These are phyloP conservation scores for Cottoperca gobio DNA, from an alignment of 2,797 vertebrate genomes.

Conservation along the genomic window DNA sequence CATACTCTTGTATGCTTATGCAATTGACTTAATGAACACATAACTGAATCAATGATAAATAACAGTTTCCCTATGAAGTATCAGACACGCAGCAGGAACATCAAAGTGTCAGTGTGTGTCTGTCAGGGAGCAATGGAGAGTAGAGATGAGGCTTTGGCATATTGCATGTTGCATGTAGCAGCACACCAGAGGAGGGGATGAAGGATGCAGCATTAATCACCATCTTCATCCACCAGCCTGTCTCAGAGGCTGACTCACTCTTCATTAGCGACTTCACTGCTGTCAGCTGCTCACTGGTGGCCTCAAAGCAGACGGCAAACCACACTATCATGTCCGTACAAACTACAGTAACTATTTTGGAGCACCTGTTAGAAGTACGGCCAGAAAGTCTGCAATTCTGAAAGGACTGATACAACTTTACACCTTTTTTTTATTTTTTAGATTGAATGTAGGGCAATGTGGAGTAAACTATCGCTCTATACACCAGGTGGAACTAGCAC, in stretches of 20 bases:
- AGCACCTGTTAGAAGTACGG: conserved; percentile 4
- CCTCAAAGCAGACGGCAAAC: conserved; percentile 27
- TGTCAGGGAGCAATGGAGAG: conserved; percentile 42
- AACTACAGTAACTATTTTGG: conserved; percentile 10
- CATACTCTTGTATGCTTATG: not conserved
- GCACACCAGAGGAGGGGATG: conserved; percentile 52
- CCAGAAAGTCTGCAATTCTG: not conserved
- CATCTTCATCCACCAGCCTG: conserved; percentile 66
- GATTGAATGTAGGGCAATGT: not conserved
- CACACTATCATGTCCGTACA: conserved; percentile 19
- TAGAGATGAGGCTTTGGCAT: conserved; percentile 46
- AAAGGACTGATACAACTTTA: not conserved
- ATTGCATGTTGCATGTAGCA: conserved; percentile 60
- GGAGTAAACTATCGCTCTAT: not conserved
- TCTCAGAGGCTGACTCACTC: conserved; percentile 73
- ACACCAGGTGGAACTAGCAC: not conserved
- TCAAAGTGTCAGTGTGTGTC: conserved; percentile 29
- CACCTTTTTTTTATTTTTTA: not conserved
- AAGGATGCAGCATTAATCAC: conserved; percentile 70
- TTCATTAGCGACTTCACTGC: conserved; percentile 66
- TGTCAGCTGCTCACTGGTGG: conserved; percentile 61
- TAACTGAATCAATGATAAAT: conserved; percentile 19
- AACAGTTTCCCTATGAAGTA: conserved; percentile 20
- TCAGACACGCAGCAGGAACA: conserved; percentile 40
- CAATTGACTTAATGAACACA: not conserved